Base-by-base conservation (phyloP, 2,113 vertebrate species). In the Litocranius walleri region DNA sequence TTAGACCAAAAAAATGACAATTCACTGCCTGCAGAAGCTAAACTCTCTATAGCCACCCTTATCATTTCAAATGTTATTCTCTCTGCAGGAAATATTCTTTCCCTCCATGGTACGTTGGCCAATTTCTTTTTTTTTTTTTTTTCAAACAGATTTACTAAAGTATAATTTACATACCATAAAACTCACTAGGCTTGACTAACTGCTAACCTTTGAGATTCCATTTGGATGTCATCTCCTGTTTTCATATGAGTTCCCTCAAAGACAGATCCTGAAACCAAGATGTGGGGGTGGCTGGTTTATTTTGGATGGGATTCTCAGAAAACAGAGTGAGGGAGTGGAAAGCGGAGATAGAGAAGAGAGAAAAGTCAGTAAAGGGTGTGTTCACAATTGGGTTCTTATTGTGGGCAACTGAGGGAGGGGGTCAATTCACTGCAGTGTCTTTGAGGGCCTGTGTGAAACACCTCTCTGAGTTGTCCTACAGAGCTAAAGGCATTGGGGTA, bases 151-250 rank as follows among this genome's bases (percentile, higher is more conserved):
- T 87, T 92, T 90, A 74, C 52, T 95, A 67, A 86, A 43, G 30
- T 91, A 77, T 84, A 94, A 88, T 96, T 89, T 71, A 86, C 29
- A 89, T 86, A 83, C 25, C 56, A 93, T 80, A 77, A 94, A 94
- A 19, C 57, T 91, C 77, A 78, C 71, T 40, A 82, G n/a, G 61
- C 62, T 96, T 94, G 81, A 92, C 52, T 90, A 94, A 93, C 33
- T 59, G 27, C 71, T 98, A 96, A 89, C 36, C 64, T 96, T 84
- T 94, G 67, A 64, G 88, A 86, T 17, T 95, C 85, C 81, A 97
- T 88, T 91, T 88, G 48, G 59, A 92, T 56, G 67, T 74, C 45
- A 92, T 62, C 83, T 94, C 29, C 54, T 90, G n/a, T 88, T 84
- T 97, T 90, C 21, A 5, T 23, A 50, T 97, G 64, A 7, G 27